Conservation (phyloP, 2,797 vertebrate genomes). For the Artibeus lituratus region DNA sequence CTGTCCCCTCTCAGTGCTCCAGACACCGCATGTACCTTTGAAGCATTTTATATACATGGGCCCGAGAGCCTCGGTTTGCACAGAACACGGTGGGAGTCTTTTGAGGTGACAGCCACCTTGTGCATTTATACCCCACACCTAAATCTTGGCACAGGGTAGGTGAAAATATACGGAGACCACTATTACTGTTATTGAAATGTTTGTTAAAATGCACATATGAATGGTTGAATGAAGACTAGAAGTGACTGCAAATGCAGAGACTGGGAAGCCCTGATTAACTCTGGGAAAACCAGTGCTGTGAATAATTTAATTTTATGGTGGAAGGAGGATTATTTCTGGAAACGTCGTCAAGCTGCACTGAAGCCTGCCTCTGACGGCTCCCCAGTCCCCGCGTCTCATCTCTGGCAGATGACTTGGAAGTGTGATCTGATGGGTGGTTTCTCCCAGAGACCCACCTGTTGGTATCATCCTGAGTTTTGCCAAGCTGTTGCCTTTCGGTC, state of each 20-base stretch:
- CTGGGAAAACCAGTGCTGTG: not conserved
- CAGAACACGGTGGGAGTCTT: not conserved
- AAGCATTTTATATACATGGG: not conserved
- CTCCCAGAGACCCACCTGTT: not conserved
- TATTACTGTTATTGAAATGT: not conserved
- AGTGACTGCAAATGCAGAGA: not conserved
- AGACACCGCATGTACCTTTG: not conserved
- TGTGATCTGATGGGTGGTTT: not conserved
- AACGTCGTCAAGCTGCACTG: not conserved
- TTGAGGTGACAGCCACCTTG: not conserved
- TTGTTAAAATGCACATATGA: not conserved
- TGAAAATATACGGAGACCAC: not conserved
- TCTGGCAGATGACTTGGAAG: not conserved
- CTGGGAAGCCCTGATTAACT: not conserved
- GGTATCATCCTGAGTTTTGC: not conserved
- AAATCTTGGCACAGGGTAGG: not conserved
- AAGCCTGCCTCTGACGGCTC: not conserved
- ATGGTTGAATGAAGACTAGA: not conserved
- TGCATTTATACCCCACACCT: not conserved
- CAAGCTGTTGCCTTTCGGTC: not conserved
- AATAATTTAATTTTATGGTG: constrained; percentile 32
- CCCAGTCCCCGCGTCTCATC: not conserved
- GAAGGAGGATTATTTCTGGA: not conserved
- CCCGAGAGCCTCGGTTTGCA: not conserved
- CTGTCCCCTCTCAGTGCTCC: not conserved